Conservation (phyloP, 1,140 invertebrate genomes). For the Daktulosphaira vitifoliae region DNA sequence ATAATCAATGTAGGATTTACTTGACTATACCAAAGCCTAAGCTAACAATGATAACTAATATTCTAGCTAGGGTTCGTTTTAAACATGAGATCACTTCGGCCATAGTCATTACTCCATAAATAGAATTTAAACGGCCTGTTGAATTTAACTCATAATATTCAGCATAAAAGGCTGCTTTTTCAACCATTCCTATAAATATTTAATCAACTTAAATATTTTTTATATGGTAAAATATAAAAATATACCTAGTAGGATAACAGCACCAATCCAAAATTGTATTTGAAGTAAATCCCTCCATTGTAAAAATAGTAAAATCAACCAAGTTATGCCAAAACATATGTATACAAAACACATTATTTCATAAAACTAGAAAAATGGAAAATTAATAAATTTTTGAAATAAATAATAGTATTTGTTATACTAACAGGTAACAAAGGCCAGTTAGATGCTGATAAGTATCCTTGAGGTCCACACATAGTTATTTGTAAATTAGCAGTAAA, state of each 20-base stretch:
- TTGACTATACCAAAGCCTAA: constrained; percentile 93
- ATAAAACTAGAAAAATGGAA: constrained; percentile 62
- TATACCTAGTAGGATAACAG: constrained; percentile 65
- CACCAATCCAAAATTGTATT: constrained; percentile 93
- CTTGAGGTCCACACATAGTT: constrained; percentile 56
- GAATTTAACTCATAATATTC: constrained; percentile 74
- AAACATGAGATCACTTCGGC: constrained; percentile 83
- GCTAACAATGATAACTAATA: constrained; percentile 88
- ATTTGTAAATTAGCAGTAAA: constrained; percentile 51
- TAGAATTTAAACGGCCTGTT: constrained; percentile 53
- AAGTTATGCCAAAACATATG: constrained; percentile 67
- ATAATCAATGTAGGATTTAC: constrained; percentile 48
- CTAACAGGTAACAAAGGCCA: constrained; percentile 60
- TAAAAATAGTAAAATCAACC: constrained; percentile 72
- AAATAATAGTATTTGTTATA: constrained; percentile 16
- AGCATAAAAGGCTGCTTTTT: constrained; percentile 80
- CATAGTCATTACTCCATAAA: constrained; percentile 59
- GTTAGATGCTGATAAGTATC: constrained; percentile 65
- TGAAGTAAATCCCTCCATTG: constrained; percentile 86
- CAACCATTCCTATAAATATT: constrained; percentile 55
- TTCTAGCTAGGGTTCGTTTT: constrained; percentile 80
- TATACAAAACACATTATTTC: constrained; percentile 84
- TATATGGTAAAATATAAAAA: not conserved
- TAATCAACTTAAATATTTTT: not conserved
- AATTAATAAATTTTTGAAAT: not conserved